A percentile compares a stretch with the other conserved stretches of the same genome.
These are phyloP conservation scores for Chrysemys picta DNA, from an alignment of 2,113 vertebrate genomes.

Conservation along the genomic window DNA sequence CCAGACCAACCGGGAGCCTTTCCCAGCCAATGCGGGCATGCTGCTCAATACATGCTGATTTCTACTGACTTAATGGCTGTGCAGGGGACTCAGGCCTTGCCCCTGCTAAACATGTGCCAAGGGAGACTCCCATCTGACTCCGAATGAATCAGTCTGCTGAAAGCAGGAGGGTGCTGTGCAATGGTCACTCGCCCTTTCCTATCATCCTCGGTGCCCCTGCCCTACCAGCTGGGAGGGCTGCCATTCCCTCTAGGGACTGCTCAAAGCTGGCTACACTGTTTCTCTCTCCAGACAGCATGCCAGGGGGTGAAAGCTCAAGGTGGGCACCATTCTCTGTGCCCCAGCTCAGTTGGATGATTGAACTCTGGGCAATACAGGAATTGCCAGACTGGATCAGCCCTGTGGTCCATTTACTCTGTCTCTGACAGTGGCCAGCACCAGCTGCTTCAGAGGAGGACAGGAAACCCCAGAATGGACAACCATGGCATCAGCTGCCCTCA, in stretches of 20 bases:
- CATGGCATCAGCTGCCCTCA: neutral
- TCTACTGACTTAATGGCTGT: neutral
- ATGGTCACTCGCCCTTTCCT: neutral
- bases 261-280: neutral
- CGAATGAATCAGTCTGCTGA: neutral
- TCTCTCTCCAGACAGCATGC: neutral
- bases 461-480: neutral
- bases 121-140: neutral
- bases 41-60: neutral
- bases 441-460: neutral
- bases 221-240: neutral
- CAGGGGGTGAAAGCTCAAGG: neutral
- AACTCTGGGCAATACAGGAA: too few species aligned
- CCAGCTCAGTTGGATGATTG: neutral
- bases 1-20: neutral
- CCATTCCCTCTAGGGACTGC: neutral
- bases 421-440: accelerated
- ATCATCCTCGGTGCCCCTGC: too few species aligned
- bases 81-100: neutral
- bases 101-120: neutral
- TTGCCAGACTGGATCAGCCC: neutral
- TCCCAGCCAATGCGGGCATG: neutral
- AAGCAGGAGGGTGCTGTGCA: neutral
- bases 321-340: neutral
- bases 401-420: neutral